Percentiles rank a stretch among this genome's conserved stretches.
Evolutionary conservation across 2,888 invertebrate genomes (phyloP).

Genomic region (Pilophorus perplexus): DNA sequence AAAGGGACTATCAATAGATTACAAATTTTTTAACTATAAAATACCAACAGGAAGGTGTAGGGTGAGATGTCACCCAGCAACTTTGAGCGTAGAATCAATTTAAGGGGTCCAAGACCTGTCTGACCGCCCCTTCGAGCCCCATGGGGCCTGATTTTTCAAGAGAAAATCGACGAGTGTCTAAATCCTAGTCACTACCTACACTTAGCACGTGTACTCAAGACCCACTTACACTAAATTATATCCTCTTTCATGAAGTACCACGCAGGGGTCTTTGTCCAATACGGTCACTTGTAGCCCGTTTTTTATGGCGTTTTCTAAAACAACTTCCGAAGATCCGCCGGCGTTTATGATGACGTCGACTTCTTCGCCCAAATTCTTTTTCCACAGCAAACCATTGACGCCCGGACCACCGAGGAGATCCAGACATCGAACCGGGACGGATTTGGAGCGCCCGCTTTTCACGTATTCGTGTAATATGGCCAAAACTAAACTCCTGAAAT

Average conservation of each 20-base stretch:
- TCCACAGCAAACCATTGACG: conserved; percentile 48
- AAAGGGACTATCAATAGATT: too few relatives aligned
- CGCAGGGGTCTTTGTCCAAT: conserved; percentile 48
- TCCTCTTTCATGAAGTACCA: conserved; percentile 48
- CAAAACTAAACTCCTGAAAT: conserved; percentile 47
- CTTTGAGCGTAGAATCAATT: background rate
- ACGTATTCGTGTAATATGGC: conserved; percentile 46
- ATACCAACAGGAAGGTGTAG: too few relatives aligned
- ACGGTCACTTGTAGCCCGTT: conserved; percentile 47
- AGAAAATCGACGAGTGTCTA: too few relatives aligned
- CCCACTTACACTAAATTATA: conserved; percentile 50
- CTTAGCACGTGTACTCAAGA: too few relatives aligned
- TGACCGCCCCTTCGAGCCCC: too few relatives aligned
- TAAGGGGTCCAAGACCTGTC: too few relatives aligned
- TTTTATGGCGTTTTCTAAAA: conserved; percentile 45
- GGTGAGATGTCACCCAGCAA: background rate
- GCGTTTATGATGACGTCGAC: conserved; percentile 47
- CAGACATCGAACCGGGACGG: conserved; percentile 47
- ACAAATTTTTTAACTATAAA: too few relatives aligned
- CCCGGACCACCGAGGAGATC: conserved; percentile 48
- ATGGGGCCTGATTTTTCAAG: too few relatives aligned
- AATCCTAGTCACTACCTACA: too few relatives aligned
- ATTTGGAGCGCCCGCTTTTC: conserved; percentile 45
- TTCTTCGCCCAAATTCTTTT: conserved; percentile 44
- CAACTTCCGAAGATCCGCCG: conserved; percentile 15